A percentile compares a stretch with the other conserved stretches of the same genome.
These are phyloP conservation scores for Muntiacus reevesi DNA, from an alignment of 2,113 vertebrate species.

Conservation along the genomic window DNA sequence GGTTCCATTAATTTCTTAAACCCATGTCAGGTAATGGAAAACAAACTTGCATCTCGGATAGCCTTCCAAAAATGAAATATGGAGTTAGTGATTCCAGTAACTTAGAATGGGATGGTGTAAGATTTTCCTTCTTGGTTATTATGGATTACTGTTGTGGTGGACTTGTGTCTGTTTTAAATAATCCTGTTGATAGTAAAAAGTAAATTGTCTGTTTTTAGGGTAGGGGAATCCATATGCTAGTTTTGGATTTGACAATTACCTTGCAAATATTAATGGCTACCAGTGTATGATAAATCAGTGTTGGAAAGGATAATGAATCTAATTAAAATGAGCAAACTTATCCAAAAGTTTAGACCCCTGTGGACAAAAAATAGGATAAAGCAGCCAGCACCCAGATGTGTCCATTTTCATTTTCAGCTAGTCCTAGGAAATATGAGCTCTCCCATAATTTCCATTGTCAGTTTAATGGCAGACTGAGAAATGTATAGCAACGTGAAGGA, in stretches of 20 bases:
- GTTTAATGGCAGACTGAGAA: constrained; percentile 11
- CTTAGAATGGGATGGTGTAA: not conserved
- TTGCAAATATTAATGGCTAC: not conserved
- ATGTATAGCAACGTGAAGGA: accelerated
- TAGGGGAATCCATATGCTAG: not conserved
- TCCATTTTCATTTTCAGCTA: not conserved
- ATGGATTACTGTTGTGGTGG: not conserved
- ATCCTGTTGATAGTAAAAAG: not conserved
- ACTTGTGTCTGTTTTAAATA: constrained; percentile 35
- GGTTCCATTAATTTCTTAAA: constrained; percentile 15
- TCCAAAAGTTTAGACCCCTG: not conserved
- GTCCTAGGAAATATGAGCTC: not conserved
- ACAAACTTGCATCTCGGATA: not conserved
- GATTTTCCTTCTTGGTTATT: constrained; percentile 20
- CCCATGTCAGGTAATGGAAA: constrained; percentile 35
- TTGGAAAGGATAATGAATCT: not conserved
- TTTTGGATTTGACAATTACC: constrained; percentile 13
- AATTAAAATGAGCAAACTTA: not conserved
- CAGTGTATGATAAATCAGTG: not conserved
- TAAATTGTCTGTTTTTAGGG: not conserved
- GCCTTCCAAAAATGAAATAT: constrained; percentile 23
- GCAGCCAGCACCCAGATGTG: not conserved
- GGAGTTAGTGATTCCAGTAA: constrained; percentile 5
- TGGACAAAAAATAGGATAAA: not conserved
- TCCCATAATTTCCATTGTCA: constrained; percentile 19